Conservation (phyloP, 2,888 invertebrate species). For the Meiosimyza platycephala region DNA sequence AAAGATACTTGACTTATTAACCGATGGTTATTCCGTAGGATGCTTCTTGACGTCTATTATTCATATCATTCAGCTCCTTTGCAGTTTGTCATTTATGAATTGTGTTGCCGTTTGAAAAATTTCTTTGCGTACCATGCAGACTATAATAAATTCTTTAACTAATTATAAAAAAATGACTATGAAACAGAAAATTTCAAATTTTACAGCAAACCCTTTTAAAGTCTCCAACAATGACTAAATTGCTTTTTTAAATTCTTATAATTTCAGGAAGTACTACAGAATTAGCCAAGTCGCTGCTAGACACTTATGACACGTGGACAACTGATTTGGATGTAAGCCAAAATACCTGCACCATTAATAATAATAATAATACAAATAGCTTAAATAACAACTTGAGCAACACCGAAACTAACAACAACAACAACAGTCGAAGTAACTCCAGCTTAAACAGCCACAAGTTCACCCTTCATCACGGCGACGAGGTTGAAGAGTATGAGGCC, state of each 20-base stretch:
- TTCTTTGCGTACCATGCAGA: too few species aligned
- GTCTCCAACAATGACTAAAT: too few species aligned
- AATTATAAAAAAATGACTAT: too few species aligned
- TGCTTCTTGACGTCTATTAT: too few species aligned
- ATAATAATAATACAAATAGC: constrained; percentile 32
- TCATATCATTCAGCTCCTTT: too few species aligned
- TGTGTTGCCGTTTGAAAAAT: too few species aligned
- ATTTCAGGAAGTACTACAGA: constrained; percentile 87
- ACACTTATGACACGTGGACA: constrained; percentile 84
- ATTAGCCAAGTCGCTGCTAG: constrained; percentile 85
- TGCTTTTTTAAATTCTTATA: constrained; percentile 54
- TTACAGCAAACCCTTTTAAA: too few species aligned
- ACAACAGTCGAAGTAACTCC: constrained; percentile 31
- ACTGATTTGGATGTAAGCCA: constrained; percentile 63
- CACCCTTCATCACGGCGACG: constrained; percentile 38
- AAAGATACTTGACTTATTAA: too few species aligned
- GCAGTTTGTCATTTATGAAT: too few species aligned
- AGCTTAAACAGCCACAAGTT: constrained; percentile 37
- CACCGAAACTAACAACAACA: constrained; percentile 26
- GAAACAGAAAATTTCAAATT: too few species aligned
- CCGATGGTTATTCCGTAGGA: too few species aligned
- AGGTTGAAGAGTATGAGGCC: constrained; percentile 38
- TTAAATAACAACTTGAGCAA: constrained; percentile 23
- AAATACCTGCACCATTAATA: constrained; percentile 12
- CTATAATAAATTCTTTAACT: too few species aligned